These are phyloP conservation scores for Hartigia nigra DNA, from an alignment of 2,888 invertebrate species.

Conservation along the genomic window DNA sequence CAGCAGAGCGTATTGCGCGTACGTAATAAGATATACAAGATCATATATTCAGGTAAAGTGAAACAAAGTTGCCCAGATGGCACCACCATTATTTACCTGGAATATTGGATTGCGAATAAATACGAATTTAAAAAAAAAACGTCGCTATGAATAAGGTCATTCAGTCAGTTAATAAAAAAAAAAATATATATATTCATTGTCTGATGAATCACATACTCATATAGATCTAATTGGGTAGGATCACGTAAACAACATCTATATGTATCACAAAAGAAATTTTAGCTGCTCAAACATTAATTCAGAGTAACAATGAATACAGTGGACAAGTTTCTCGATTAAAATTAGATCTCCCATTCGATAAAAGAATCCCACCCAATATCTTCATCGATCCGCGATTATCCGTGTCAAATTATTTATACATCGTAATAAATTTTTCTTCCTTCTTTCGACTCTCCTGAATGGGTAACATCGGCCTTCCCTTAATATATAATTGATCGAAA, in stretches of 20 bases:
- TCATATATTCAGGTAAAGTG: constrained; percentile 27
- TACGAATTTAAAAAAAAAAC: constrained; percentile 5
- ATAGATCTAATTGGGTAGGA: background rate
- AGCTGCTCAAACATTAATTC: background rate
- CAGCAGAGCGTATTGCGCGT: background rate
- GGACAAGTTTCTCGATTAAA: background rate
- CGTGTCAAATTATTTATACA: background rate
- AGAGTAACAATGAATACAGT: background rate
- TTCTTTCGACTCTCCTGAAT: constrained; percentile 37
- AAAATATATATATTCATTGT: background rate
- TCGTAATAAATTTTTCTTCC: background rate
- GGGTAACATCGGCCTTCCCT: constrained; percentile 65
- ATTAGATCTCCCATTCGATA: background rate
- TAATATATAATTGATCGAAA: constrained; percentile 36
- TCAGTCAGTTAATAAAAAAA: constrained; percentile 17
- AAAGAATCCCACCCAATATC: background rate
- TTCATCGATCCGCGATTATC: background rate
- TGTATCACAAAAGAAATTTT: background rate
- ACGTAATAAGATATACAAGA: constrained; percentile 24
- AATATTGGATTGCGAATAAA: constrained; percentile 1
- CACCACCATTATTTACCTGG: constrained; percentile 9
- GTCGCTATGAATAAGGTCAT: constrained; percentile 19
- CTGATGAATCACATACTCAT: background rate
- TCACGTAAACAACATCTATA: background rate
- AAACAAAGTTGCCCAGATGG: constrained; percentile 47